These are phyloP conservation scores for Brachionus sp. DNA, from an alignment of 1,140 invertebrate genomes.

Conservation along the genomic window DNA sequence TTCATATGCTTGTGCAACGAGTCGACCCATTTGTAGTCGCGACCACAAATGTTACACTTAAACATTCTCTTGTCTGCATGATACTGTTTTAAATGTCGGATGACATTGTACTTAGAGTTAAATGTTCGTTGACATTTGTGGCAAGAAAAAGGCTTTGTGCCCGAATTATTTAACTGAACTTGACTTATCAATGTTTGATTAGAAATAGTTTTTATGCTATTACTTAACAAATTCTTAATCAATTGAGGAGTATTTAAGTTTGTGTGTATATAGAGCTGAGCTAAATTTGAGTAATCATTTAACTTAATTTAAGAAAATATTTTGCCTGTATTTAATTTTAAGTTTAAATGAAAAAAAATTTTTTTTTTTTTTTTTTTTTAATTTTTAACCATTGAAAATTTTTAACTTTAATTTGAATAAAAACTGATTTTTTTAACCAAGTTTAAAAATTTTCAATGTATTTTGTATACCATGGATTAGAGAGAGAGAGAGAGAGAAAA, in stretches of 20 bases:
- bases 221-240: constrained; percentile 6
- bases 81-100: background rate
- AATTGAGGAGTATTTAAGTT: background rate
- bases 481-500: background rate
- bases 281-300: constrained; percentile 31
- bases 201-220: background rate
- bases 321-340: background rate
- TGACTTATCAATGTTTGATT: background rate
- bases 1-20: constrained; percentile 33
- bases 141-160: constrained; percentile 2
- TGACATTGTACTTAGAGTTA: constrained; percentile 24
- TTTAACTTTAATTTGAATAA: too few relatives aligned
- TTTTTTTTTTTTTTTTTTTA: too few relatives aligned
- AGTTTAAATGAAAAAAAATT: too few relatives aligned
- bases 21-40: constrained; percentile 26
- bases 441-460: too few relatives aligned
- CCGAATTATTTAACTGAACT: background rate
- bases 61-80: constrained; percentile 34
- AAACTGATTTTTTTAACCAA: too few relatives aligned
- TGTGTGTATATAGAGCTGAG: background rate
- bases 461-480: too few relatives aligned
- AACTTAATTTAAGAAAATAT: constrained; percentile 18
- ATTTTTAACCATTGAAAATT: too few relatives aligned
- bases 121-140: constrained; percentile 26
- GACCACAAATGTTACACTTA: constrained; percentile 26